Evolutionary conservation across 2,113 vertebrate species (phyloP).

Genomic region (Burhinus oedicnemus): DNA sequence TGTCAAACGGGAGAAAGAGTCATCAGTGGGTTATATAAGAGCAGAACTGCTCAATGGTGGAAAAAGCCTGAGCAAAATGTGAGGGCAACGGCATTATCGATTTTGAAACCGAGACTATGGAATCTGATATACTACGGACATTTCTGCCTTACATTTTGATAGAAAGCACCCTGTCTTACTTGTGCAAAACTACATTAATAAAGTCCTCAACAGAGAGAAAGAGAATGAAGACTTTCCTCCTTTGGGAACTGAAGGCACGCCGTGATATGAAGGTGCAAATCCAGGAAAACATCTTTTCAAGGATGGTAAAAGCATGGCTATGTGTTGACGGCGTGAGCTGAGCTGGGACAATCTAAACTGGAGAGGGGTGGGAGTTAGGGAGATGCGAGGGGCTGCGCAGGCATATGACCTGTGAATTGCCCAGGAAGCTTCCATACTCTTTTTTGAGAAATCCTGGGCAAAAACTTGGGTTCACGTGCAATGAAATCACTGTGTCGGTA

Average conservation of each 20-base stretch:
- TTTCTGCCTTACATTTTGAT: neutral
- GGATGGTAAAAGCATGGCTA: neutral
- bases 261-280: neutral
- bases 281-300: neutral
- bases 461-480: neutral
- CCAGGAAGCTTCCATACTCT: neutral
- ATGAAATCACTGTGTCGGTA: neutral
- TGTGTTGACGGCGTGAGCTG: neutral
- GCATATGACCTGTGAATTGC: neutral
- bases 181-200: neutral
- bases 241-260: neutral
- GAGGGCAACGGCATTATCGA: neutral
- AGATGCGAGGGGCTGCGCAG: neutral
- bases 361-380: neutral
- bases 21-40: neutral
- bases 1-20: neutral
- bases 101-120: neutral
- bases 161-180: neutral
- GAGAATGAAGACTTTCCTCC: neutral
- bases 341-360: neutral
- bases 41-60: neutral
- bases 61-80: neutral
- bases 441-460: neutral
- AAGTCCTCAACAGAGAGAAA: neutral
- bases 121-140: neutral